Percentiles rank a stretch among this genome's conserved stretches.
Evolutionary conservation across 2,797 vertebrate genomes (phyloP).

Genomic region (Poeciliopsis presidionis): DNA sequence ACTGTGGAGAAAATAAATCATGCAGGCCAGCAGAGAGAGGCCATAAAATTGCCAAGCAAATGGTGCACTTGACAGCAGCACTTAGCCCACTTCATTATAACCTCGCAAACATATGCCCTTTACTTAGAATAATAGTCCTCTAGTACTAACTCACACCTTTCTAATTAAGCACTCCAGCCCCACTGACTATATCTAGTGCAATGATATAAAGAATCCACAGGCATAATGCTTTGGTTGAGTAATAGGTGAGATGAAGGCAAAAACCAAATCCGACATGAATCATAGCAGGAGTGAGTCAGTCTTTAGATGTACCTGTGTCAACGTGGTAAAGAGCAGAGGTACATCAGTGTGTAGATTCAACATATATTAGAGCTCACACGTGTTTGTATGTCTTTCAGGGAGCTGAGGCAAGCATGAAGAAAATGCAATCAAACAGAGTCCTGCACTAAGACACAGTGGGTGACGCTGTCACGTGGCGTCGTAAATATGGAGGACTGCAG

Average conservation of each 20-base stretch:
- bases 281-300: neutral
- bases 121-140: conserved; percentile 63
- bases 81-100: conserved; percentile 48
- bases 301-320: too few species aligned
- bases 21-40: conserved; percentile 22
- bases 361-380: conserved; percentile 28
- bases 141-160: conserved; percentile 49
- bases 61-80: conserved; percentile 50
- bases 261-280: conserved; percentile 15
- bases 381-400: conserved; percentile 4
- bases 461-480: conserved; percentile 30
- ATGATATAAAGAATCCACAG: conserved; percentile 30
- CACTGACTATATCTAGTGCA: neutral
- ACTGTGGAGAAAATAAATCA: conserved; percentile 14
- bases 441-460: conserved; percentile 36
- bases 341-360: neutral
- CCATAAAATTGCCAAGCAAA: conserved; percentile 37
- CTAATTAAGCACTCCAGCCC: conserved; percentile 54
- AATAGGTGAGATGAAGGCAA: conserved; percentile 18
- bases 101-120: conserved; percentile 52
- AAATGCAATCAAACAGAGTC: conserved; percentile 37
- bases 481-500: conserved; percentile 64
- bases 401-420: conserved; percentile 42
- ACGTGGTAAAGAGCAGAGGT: neutral
- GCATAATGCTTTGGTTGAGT: conserved; percentile 23